phyloP scores from a whole-genome alignment of 2,113 vertebrate species.

The Romanogobio albipinnatus region DNA sequence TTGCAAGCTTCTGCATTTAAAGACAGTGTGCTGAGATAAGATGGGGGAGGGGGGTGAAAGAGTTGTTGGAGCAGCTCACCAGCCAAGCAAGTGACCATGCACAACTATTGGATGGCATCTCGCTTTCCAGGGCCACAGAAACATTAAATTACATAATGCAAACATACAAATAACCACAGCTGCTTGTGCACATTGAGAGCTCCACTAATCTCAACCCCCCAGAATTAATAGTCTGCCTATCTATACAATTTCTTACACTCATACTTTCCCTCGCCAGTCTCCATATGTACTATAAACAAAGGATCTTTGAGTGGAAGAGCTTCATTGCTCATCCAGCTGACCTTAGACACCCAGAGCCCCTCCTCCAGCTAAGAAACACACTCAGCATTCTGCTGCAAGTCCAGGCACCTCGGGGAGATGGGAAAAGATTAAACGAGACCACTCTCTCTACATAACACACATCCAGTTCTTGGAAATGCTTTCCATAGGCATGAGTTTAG shows the following conservation, averaged over 20 bases:
- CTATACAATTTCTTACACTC: background rate
- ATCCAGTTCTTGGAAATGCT: constrained; percentile 43
- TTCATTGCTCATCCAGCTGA: constrained; percentile 66
- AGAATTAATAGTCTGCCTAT: background rate
- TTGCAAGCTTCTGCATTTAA: constrained; percentile 16
- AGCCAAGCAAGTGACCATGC: background rate
- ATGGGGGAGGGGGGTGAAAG: constrained; percentile 6
- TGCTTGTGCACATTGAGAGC: background rate
- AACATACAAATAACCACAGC: background rate
- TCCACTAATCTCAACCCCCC: background rate
- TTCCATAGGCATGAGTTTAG: constrained; percentile 36
- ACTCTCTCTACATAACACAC: background rate
- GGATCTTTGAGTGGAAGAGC: constrained; percentile 41
- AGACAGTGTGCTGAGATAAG: background rate
- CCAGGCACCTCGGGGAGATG: constrained; percentile 63
- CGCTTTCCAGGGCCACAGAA: background rate
- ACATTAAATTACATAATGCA: background rate
- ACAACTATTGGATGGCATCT: background rate
- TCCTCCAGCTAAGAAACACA: constrained; percentile 50
- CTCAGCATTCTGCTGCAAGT: constrained; percentile 64
- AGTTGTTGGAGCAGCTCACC: background rate
- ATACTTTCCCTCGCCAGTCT: background rate
- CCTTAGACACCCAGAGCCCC: constrained; percentile 60
- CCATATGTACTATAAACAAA: constrained; percentile 61
- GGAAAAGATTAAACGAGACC: constrained; percentile 55